Percentiles rank a stretch among this genome's conserved stretches.
These are phyloP conservation scores for Phataginus tricuspis DNA, from an alignment of 2,797 vertebrate species.

Conservation along the genomic window DNA sequence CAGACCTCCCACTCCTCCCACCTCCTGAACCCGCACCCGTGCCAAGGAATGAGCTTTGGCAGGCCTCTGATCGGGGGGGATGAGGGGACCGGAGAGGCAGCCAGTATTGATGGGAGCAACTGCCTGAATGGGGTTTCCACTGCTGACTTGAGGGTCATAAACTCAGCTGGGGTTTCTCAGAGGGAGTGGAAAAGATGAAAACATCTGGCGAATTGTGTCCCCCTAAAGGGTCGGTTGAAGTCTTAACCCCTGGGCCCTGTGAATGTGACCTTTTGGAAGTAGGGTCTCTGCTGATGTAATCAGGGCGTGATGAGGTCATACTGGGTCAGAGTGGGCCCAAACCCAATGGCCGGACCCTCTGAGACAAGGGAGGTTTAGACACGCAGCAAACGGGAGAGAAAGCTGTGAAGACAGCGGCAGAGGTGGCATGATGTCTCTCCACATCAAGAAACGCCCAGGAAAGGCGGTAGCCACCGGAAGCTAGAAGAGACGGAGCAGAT, in stretches of 20 bases:
- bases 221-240: background rate
- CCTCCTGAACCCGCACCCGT: background rate
- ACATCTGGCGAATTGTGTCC: fast-evolving
- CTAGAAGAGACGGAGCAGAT: background rate
- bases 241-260: fast-evolving
- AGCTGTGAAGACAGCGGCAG: background rate
- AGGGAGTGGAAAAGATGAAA: background rate
- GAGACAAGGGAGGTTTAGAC: background rate
- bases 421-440: fast-evolving
- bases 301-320: background rate
- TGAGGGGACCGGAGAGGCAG: background rate
- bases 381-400: background rate
- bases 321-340: too few relatives aligned
- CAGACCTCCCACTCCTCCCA: background rate
- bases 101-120: slow-evolving; percentile 39
- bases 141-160: background rate
- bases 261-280: background rate
- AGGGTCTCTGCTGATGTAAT: background rate
- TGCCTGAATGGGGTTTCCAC: slow-evolving; percentile 60
- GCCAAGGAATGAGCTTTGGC: fast-evolving
- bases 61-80: background rate
- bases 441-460: fast-evolving
- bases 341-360: too few relatives aligned
- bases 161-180: slow-evolving; percentile 33
- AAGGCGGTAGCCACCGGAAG: too few relatives aligned